Percentiles rank a stretch among this genome's conserved stretches.
phyloP scores from a whole-genome alignment of 2,888 invertebrate species.

The Torymus tubicola region DNA sequence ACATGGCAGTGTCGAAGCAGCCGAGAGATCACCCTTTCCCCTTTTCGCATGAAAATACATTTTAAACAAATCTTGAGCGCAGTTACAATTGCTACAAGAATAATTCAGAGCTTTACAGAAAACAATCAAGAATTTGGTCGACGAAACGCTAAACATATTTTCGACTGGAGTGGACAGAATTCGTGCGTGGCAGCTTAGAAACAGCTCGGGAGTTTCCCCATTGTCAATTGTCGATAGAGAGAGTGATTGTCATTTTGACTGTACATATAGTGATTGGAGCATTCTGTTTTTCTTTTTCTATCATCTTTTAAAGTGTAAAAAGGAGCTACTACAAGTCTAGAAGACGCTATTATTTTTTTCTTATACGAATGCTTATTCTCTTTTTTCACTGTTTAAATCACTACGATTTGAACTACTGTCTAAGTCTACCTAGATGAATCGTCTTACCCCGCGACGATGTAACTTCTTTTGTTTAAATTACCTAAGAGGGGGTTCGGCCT shows the following conservation, averaged over 20 bases:
- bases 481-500: slow-evolving; percentile 54
- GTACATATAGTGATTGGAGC: slow-evolving; percentile 66
- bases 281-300: slow-evolving; percentile 55
- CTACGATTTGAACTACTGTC: slow-evolving; percentile 49
- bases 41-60: slow-evolving; percentile 40
- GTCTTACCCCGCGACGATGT: slow-evolving; percentile 40
- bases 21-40: slow-evolving; percentile 25
- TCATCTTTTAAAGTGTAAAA: slow-evolving; percentile 64
- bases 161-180: slow-evolving; percentile 54
- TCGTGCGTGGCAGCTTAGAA: slow-evolving; percentile 67
- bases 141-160: slow-evolving; percentile 11
- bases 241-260: slow-evolving; percentile 75
- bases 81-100: slow-evolving; percentile 38
- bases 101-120: slow-evolving; percentile 6
- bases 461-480: slow-evolving; percentile 46
- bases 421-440: slow-evolving; percentile 49
- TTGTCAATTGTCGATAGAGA: slow-evolving; percentile 70
- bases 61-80: slow-evolving; percentile 40
- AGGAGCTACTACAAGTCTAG: slow-evolving; percentile 66
- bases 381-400: slow-evolving; percentile 55
- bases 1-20: slow-evolving; percentile 3
- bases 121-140: slow-evolving; percentile 7
- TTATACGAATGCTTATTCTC: slow-evolving; percentile 59
- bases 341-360: slow-evolving; percentile 64
- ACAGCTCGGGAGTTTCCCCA: slow-evolving; percentile 64